These are phyloP conservation scores for Drosophila kambysellisi DNA, from an alignment of 2,888 invertebrate genomes.

Conservation along the genomic window DNA sequence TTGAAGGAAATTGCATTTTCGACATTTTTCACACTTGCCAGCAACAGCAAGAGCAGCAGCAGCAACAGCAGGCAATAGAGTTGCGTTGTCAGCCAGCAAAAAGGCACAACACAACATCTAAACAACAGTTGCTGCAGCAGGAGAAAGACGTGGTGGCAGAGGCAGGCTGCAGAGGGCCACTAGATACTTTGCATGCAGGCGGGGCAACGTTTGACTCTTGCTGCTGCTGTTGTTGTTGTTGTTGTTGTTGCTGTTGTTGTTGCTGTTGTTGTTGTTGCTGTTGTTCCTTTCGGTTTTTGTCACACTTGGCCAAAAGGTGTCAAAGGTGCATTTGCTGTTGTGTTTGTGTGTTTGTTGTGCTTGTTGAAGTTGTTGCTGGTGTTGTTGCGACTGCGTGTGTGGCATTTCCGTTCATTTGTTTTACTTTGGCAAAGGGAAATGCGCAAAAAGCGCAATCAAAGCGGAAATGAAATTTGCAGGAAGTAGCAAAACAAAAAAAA, in stretches of 20 bases:
- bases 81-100: conserved; percentile 58
- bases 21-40: conserved; percentile 79
- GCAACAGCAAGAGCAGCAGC: conserved; percentile 36
- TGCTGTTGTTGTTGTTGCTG: conserved; percentile 14
- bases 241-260: conserved; percentile 4
- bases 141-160: background rate
- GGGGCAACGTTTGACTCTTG: conserved; percentile 36
- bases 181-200: conserved; percentile 76
- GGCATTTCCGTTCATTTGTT: conserved; percentile 81
- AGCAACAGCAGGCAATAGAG: conserved; percentile 46
- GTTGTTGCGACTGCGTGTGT: conserved; percentile 66
- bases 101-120: conserved; percentile 67
- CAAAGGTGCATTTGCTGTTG: conserved; percentile 69
- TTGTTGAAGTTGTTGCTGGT: conserved; percentile 48
- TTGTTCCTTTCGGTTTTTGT: conserved; percentile 59
- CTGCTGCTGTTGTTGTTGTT: conserved; percentile 8
- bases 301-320: conserved; percentile 78
- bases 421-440: conserved; percentile 72
- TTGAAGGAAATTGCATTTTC: conserved; percentile 81
- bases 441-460: conserved; percentile 81
- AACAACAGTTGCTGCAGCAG: conserved; percentile 45
- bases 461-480: conserved; percentile 81
- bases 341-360: conserved; percentile 18
- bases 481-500: conserved; percentile 58
- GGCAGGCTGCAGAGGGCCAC: conserved; percentile 23